Conservation (phyloP, 2,113 vertebrate species). For the Turnix velox region DNA sequence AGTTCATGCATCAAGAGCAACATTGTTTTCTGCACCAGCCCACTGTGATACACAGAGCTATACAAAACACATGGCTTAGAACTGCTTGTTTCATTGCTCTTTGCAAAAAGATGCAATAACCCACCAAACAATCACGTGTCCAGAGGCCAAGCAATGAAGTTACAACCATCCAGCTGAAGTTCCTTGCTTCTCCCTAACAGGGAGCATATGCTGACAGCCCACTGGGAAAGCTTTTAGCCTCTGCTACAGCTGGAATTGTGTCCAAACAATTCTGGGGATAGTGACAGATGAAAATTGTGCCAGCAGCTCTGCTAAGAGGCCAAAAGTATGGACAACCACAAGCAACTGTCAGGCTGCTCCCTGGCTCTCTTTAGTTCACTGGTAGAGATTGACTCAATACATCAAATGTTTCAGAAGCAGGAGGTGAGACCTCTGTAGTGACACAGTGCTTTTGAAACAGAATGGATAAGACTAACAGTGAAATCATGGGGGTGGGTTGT, state of each 20-base stretch:
- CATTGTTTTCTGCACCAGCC: background rate
- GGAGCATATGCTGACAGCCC: background rate
- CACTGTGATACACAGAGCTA: background rate
- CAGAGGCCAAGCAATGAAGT: background rate
- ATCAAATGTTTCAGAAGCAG: fast-evolving
- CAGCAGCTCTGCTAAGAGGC: background rate
- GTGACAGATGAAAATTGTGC: background rate
- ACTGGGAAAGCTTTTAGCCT: background rate
- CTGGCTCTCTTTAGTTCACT: background rate
- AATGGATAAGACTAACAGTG: background rate
- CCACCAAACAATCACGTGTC: background rate
- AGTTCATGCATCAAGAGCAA: background rate
- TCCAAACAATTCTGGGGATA: background rate
- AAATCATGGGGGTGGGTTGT: no score
- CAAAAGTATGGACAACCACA: background rate
- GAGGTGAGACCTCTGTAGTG: background rate
- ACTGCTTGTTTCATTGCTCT: background rate
- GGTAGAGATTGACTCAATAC: background rate
- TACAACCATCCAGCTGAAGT: background rate
- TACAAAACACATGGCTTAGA: background rate
- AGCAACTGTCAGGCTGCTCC: background rate
- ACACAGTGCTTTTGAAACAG: background rate
- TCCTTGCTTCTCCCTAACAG: background rate
- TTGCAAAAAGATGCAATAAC: background rate
- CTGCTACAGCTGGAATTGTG: background rate